Conservation (phyloP, 2,113 vertebrate species). For the Oryzias javanicus region DNA sequence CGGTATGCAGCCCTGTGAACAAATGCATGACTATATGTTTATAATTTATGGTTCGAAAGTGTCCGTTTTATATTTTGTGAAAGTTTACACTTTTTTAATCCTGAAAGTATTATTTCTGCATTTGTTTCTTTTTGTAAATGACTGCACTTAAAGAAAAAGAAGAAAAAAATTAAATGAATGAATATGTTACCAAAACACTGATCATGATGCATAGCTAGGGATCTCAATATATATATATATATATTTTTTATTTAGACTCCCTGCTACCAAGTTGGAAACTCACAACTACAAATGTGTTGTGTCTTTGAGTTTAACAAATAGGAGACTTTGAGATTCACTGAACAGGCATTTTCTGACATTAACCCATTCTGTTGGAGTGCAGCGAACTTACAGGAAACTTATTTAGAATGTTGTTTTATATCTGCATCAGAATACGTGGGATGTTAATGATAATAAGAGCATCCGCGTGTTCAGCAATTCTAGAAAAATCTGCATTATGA, state of each 20-base stretch:
- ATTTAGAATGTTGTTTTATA: not conserved
- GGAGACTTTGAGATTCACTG: slow-evolving; percentile 36
- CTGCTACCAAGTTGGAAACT: slow-evolving; percentile 52
- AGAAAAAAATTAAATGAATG: slow-evolving; percentile 40
- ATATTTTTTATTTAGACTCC: slow-evolving; percentile 42
- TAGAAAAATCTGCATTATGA: too few relatives aligned
- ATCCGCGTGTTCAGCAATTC: too few relatives aligned
- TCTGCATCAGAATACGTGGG: not conserved
- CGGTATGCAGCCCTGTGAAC: slow-evolving; percentile 76
- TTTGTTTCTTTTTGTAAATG: slow-evolving; percentile 62
- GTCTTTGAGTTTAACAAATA: slow-evolving; percentile 48
- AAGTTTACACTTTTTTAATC: slow-evolving; percentile 79
- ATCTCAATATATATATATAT: slow-evolving; percentile 25
- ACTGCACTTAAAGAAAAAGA: slow-evolving; percentile 52
- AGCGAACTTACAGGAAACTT: not conserved
- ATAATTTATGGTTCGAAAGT: slow-evolving; percentile 75
- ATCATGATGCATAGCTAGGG: slow-evolving; percentile 54
- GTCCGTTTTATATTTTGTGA: slow-evolving; percentile 79
- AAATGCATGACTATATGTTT: slow-evolving; percentile 76
- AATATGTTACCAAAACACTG: slow-evolving; percentile 52
- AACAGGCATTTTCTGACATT: slow-evolving; percentile 30
- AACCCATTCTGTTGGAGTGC: not conserved
- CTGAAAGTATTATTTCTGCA: slow-evolving; percentile 66
- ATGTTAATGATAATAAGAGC: not conserved
- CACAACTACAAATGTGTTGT: slow-evolving; percentile 26